Conservation (phyloP, 2,113 vertebrate species). For the Malurus cyaneus region DNA sequence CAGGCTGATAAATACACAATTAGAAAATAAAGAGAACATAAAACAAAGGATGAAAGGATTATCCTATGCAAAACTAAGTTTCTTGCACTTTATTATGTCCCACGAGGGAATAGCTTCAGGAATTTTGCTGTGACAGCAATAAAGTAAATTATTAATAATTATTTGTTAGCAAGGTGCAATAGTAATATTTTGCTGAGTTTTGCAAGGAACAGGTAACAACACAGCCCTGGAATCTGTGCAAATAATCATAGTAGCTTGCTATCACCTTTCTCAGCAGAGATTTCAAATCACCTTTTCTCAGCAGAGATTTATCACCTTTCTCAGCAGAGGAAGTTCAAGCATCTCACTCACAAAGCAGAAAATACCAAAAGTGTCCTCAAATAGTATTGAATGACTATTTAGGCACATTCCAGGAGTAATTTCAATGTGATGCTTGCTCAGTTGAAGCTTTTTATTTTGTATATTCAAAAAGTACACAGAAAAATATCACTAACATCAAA, state of each 20-base stretch:
- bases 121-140: neutral
- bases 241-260: neutral
- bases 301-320: too few relatives aligned
- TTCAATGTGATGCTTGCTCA: neutral
- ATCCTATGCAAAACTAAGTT: neutral
- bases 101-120: neutral
- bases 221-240: neutral
- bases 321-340: neutral
- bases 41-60: neutral
- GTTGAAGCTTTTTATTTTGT: neutral
- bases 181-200: neutral
- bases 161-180: neutral
- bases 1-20: neutral
- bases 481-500: neutral
- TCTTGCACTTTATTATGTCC: neutral
- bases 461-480: neutral
- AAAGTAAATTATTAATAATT: neutral
- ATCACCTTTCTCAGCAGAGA: neutral
- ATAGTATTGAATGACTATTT: neutral
- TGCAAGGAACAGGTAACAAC: neutral
- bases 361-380: neutral
- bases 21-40: neutral
- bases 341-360: neutral
- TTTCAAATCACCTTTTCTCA: too few relatives aligned
- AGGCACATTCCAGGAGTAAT: neutral